These are phyloP conservation scores for Clarias gariepinus DNA, from an alignment of 2,113 vertebrate genomes.

Conservation along the genomic window DNA sequence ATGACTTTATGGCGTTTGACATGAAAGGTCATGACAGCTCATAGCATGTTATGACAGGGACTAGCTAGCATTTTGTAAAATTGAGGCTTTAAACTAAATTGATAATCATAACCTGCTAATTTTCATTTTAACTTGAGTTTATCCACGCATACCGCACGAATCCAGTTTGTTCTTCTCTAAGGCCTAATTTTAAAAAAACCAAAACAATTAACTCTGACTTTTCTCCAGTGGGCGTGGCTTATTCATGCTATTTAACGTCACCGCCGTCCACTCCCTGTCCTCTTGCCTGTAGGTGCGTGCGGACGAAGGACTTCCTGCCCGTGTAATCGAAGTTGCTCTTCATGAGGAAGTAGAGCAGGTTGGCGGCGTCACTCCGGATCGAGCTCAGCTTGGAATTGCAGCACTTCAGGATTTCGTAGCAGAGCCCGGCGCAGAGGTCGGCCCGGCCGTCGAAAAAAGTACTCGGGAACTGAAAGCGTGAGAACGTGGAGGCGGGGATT, in stretches of 20 bases:
- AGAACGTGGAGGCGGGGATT: not conserved
- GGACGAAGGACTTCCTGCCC: conserved; percentile 90
- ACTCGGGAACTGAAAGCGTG: conserved; percentile 83
- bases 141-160: no score
- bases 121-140: no score
- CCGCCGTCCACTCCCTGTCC: not conserved
- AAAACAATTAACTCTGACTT: not conserved
- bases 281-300: conserved; percentile 90
- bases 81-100: not conserved
- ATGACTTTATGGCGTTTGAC: not conserved
- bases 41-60: not conserved
- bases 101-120: not conserved
- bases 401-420: conserved; percentile 95
- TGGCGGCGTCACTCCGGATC: conserved; percentile 88
- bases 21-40: not conserved
- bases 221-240: not conserved
- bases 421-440: conserved; percentile 94
- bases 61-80: not conserved
- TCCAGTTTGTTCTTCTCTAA: not conserved
- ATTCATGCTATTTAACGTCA: not conserved
- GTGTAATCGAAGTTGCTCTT: conserved; percentile 98
- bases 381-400: conserved; percentile 97
- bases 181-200: not conserved
- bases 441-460: conserved; percentile 94
- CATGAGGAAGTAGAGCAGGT: conserved; percentile 98